Base-by-base conservation (phyloP, 2,888 invertebrate genomes). In the Sarcophaga carnaria region DNA sequence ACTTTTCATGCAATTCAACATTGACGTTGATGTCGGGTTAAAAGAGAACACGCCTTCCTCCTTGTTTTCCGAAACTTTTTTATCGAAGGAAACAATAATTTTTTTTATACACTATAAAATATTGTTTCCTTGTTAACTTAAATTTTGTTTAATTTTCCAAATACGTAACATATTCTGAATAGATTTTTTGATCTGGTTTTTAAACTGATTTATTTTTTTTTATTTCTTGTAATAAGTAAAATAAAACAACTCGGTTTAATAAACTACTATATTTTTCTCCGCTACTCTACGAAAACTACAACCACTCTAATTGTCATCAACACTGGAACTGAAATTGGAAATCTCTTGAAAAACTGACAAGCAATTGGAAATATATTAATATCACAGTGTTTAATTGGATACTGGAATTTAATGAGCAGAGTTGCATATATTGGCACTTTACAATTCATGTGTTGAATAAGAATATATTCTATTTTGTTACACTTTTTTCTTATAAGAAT, bases 281-380 rank as follows among this genome's bases (percentile, higher is more conserved):
- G 86, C 75, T 70, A 63, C 72, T 69, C 66, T 67, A 27, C 4
- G 20, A 72, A 62, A 72, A 20, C 54, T 72, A 85, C 75, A 78
- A 75, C 80, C 78, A 83, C 64, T 71, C 75, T 69, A 75, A 78
- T 87, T 87, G 85, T 88, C 79, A 86, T 79, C 81, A 81, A 86
- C 88, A 79, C 78, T 88, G 87, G 83, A 88, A 85, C 80, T 83
- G 25, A 77, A 75, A 67, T 66, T 80, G 77, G 71, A 77, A 81
- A 22, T 17, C 62, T 14, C 12, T 78, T 49, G 27, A 25, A 70
- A 54, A 3, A 25, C 11, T 54, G 54, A 54, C 66, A 80, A 64
- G 27, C 45, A 8, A n/a, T 54, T 62, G 62, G 62, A 22, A 62
- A 22, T 62, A 72, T 37, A 67, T 27, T 22, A 71, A 45, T 49